These are phyloP conservation scores for Trachythela sp. DNA, from an alignment of 64 coral and sea anemone species.

Conservation along the genomic window DNA sequence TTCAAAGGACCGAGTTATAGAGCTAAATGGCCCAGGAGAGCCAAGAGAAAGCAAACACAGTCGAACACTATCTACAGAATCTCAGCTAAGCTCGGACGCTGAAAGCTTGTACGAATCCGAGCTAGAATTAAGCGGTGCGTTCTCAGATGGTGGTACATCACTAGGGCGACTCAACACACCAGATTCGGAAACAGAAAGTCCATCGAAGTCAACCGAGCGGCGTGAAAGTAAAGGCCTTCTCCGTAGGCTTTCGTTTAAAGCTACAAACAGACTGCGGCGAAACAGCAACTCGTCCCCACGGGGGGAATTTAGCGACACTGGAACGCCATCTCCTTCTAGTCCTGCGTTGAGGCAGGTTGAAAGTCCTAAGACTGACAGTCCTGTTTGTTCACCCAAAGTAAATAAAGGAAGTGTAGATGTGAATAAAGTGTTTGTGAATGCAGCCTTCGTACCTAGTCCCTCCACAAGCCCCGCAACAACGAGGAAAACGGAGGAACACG, in stretches of 20 bases:
- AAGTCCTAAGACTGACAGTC: neutral
- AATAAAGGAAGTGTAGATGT: neutral
- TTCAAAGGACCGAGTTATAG: neutral
- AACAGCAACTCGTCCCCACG: constrained; percentile 22
- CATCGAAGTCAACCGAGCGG: neutral
- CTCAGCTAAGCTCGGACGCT: neutral
- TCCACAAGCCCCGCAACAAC: neutral
- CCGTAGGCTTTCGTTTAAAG: constrained; percentile 5
- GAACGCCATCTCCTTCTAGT: neutral
- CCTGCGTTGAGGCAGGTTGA: neutral
- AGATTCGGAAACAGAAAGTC: neutral
- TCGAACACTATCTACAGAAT: neutral
- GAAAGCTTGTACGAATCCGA: neutral
- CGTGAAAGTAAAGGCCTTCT: neutral
- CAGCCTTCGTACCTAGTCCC: constrained; percentile 5
- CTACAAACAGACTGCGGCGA: neutral
- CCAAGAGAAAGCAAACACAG: neutral
- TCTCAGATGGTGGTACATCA: neutral
- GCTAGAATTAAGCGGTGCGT: neutral
- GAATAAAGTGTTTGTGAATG: neutral
- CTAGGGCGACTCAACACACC: neutral
- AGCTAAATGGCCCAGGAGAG: neutral
- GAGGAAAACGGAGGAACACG: neutral
- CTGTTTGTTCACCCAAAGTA: neutral
- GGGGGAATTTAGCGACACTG: neutral